Evolutionary conservation across 2,888 invertebrate species (phyloP).

Genomic region (Agrochola litura): DNA sequence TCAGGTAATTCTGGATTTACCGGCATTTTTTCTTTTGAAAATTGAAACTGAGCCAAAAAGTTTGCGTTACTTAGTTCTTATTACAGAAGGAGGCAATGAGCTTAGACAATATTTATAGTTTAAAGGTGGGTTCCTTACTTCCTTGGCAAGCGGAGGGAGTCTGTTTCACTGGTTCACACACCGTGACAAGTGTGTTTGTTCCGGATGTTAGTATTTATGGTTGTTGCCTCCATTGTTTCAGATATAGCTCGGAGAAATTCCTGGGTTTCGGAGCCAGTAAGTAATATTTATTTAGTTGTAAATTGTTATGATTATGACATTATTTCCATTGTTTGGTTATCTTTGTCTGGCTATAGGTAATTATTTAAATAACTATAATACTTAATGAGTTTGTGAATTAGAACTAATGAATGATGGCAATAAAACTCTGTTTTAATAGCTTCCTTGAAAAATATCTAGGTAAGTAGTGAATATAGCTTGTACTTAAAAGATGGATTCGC

Average conservation of each 20-base stretch:
- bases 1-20: too few species aligned
- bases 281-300: slow-evolving; percentile 27
- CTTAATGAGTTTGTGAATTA: neutral
- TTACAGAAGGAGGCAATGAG: slow-evolving; percentile 62
- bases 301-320: slow-evolving; percentile 18
- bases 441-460: neutral
- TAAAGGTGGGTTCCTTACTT: slow-evolving; percentile 56
- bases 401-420: too few species aligned
- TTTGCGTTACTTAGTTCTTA: slow-evolving; percentile 50
- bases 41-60: slow-evolving; percentile 61
- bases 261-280: slow-evolving; percentile 17
- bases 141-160: slow-evolving; percentile 56
- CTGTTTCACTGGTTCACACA: slow-evolving; percentile 47
- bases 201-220: slow-evolving; percentile 66
- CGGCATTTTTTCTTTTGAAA: slow-evolving; percentile 47
- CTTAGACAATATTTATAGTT: slow-evolving; percentile 54
- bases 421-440: neutral
- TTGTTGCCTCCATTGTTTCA: slow-evolving; percentile 50
- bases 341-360: neutral
- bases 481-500: too few species aligned
- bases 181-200: slow-evolving; percentile 67
- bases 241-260: slow-evolving; percentile 38
- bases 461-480: neutral
- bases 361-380: neutral
- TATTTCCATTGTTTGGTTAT: slow-evolving; percentile 3